These are phyloP conservation scores for Phodopus roborovskii DNA, from an alignment of 2,113 vertebrate species.

Conservation along the genomic window DNA sequence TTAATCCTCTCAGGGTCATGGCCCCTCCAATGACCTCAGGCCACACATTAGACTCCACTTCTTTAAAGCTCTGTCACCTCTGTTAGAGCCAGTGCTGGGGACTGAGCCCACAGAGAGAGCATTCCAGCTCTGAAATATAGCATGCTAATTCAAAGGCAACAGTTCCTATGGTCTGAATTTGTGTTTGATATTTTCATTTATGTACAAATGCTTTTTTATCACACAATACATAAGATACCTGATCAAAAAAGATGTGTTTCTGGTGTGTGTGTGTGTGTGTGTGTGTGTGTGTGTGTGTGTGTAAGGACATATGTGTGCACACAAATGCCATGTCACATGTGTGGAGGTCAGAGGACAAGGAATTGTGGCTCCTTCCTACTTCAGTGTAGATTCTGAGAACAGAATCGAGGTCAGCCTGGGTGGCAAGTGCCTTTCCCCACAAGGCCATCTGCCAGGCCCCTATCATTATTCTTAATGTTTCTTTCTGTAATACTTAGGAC, in stretches of 20 bases:
- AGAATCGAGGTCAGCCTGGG: not conserved
- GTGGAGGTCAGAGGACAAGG: not conserved
- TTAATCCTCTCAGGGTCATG: not conserved
- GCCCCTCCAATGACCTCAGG: not conserved
- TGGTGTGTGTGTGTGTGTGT: not conserved
- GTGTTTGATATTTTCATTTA: not conserved
- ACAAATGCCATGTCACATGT: not conserved
- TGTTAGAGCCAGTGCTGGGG: not conserved
- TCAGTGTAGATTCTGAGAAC: not conserved
- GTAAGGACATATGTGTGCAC: not conserved
- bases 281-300: not conserved
- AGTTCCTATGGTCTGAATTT: not conserved
- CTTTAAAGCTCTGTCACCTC: not conserved
- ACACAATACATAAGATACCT: not conserved
- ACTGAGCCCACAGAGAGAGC: not conserved
- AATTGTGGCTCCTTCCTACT: not conserved
- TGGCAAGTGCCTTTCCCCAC: not conserved
- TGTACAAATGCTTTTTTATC: not conserved
- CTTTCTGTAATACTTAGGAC: not conserved
- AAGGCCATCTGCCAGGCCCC: not conserved
- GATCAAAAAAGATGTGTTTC: not conserved
- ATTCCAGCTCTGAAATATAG: not conserved
- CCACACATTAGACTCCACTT: no score
- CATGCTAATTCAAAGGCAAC: not conserved
- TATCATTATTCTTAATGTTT: constrained; percentile 3